Percentiles rank a stretch among this genome's conserved stretches.
Evolutionary conservation across 2,888 invertebrate species (phyloP).

Genomic region (Pseudococcus jackbeardsleyi): DNA sequence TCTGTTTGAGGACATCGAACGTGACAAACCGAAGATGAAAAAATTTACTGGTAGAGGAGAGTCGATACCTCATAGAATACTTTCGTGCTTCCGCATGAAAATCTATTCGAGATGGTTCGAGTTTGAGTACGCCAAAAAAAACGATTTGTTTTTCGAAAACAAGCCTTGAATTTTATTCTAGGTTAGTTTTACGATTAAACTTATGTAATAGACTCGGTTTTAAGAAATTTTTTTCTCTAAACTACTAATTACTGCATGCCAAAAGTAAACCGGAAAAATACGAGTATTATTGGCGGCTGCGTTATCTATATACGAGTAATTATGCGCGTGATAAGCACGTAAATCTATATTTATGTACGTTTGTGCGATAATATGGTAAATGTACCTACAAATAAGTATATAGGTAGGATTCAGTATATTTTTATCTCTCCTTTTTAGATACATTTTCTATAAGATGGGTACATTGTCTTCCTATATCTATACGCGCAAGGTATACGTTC

Average conservation of each 20-base stretch:
- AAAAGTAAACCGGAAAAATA: slow-evolving; percentile 36
- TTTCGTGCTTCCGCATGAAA: slow-evolving; percentile 23
- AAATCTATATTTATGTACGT: not conserved
- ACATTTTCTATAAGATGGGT: not conserved
- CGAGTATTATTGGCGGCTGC: slow-evolving; percentile 12
- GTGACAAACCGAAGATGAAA: not conserved
- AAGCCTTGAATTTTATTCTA: slow-evolving; percentile 25
- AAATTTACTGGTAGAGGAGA: not conserved
- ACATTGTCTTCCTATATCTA: not conserved
- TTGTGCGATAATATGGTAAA: not conserved
- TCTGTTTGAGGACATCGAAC: not conserved
- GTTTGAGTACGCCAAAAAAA: not conserved
- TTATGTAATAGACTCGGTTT: slow-evolving; percentile 13
- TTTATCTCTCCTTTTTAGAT: not conserved
- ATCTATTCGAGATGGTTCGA: not conserved
- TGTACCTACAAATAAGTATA: not conserved
- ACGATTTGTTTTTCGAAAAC: slow-evolving; percentile 28
- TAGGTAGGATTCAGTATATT: not conserved
- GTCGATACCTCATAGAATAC: not conserved
- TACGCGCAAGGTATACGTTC: not conserved
- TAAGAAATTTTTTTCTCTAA: not conserved
- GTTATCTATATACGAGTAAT: slow-evolving; percentile 1
- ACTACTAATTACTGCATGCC: not conserved
- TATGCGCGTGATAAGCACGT: slow-evolving; percentile 14
- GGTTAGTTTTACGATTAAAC: slow-evolving; percentile 40